Conservation (phyloP, 2,797 vertebrate species). For the Cyprinodon diabolis region DNA sequence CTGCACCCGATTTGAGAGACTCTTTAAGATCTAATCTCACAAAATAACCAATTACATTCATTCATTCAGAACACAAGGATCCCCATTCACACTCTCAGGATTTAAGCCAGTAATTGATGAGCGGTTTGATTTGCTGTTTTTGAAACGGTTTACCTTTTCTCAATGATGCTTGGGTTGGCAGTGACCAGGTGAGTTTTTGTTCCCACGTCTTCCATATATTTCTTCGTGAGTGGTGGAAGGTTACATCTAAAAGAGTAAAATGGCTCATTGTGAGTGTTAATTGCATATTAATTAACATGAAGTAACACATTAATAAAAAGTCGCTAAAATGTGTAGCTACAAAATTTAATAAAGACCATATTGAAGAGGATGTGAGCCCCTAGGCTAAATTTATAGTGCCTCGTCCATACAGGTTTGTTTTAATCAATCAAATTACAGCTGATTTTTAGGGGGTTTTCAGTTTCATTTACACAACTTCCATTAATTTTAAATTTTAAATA, state of each 20-base stretch:
- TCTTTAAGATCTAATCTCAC: background rate
- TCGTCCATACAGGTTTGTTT: background rate
- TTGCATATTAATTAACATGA: background rate
- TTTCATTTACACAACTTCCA: too few relatives aligned
- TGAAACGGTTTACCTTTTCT: slow-evolving; percentile 85
- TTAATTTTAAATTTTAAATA: too few relatives aligned
- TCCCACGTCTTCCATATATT: slow-evolving; percentile 90
- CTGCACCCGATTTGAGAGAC: too few relatives aligned
- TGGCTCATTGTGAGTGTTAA: background rate
- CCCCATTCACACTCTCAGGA: background rate
- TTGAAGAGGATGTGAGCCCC: background rate
- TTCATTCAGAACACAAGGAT: background rate
- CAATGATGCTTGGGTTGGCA: slow-evolving; percentile 97
- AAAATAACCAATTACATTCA: background rate
- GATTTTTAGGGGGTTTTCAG: too few relatives aligned
- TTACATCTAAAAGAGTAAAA: slow-evolving; percentile 85
- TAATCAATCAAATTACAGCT: too few relatives aligned
- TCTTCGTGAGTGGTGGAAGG: slow-evolving; percentile 91
- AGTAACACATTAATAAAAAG: background rate
- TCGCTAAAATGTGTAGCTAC: background rate
- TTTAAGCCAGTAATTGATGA: background rate
- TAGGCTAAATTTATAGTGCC: background rate
- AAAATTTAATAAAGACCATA: background rate
- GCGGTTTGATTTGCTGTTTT: background rate
- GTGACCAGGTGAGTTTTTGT: slow-evolving; percentile 92